These are phyloP conservation scores for Platysternon megacephalum DNA, from an alignment of 2,113 vertebrate species.

Conservation along the genomic window DNA sequence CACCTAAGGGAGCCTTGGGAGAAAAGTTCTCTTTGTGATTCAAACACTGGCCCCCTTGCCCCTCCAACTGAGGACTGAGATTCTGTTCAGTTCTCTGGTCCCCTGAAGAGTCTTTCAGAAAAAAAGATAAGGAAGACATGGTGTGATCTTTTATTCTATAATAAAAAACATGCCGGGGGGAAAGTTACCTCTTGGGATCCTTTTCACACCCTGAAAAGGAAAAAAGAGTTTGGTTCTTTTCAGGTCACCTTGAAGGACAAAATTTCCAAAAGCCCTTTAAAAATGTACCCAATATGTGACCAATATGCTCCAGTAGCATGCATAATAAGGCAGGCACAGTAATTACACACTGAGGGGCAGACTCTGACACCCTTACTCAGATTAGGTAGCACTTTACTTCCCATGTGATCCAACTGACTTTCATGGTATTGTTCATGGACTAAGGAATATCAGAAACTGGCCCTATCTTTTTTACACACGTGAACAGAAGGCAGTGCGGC, in stretches of 20 bases:
- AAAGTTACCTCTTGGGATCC: background rate
- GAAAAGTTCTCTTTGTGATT: background rate
- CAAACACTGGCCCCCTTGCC: background rate
- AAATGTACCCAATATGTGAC: fast-evolving
- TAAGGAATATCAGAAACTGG: fast-evolving
- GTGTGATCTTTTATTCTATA: fast-evolving
- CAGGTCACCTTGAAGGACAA: background rate
- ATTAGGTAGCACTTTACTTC: too few species aligned
- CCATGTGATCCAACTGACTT: background rate
- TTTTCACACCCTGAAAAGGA: background rate
- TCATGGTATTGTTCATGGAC: background rate
- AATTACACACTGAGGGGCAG: too few species aligned
- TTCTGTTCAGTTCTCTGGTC: background rate
- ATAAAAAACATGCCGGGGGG: background rate
- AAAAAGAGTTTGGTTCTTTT: background rate
- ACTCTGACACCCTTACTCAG: too few species aligned
- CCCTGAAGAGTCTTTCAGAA: background rate
- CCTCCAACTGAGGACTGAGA: fast-evolving
- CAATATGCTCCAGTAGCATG: background rate
- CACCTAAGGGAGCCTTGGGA: background rate
- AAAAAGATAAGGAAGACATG: background rate
- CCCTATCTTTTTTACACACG: fast-evolving
- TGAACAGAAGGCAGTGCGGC: fast-evolving
- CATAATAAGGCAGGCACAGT: background rate
- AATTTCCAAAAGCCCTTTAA: background rate